Conservation (phyloP, 2,888 invertebrate genomes). For the Pammene aurita region DNA sequence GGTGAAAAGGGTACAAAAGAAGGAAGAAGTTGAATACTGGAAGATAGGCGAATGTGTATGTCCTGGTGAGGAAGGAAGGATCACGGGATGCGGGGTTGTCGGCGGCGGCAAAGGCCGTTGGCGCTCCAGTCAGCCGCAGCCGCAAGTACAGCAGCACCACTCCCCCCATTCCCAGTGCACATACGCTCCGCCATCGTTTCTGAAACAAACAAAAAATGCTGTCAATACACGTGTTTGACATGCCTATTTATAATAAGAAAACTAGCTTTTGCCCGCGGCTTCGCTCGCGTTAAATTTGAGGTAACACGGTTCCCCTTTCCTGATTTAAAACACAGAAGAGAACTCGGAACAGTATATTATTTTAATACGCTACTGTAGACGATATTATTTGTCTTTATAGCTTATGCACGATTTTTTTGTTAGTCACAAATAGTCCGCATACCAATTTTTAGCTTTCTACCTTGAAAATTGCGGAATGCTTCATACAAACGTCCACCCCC, state of each 20-base stretch:
- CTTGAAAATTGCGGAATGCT: no score
- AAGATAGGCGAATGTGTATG: conserved; percentile 95
- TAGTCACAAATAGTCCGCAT: no score
- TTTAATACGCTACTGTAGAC: no score
- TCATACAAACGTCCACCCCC: no score
- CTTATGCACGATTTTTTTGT: no score
- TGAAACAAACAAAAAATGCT: conserved; percentile 76
- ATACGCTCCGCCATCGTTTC: conserved; percentile 88
- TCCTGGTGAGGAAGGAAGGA: conserved; percentile 89
- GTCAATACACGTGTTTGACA: not conserved
- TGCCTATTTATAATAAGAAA: not conserved
- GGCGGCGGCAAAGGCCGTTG: conserved; percentile 94
- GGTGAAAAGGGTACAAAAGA: conserved; percentile 91
- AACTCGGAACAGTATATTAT: no score
- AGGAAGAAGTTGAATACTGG: conserved; percentile 95
- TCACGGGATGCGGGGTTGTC: conserved; percentile 98
- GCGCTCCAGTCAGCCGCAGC: conserved; percentile 88
- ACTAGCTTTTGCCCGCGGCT: no score
- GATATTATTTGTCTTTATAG: no score
- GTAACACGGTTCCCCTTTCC: no score
- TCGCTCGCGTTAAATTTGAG: no score
- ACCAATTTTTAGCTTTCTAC: no score
- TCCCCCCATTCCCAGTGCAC: conserved; percentile 86
- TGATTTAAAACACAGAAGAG: no score
- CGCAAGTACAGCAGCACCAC: conserved; percentile 89